Base-by-base conservation (phyloP, 2,113 vertebrate genomes). In the Hippoglossus stenolepis region DNA sequence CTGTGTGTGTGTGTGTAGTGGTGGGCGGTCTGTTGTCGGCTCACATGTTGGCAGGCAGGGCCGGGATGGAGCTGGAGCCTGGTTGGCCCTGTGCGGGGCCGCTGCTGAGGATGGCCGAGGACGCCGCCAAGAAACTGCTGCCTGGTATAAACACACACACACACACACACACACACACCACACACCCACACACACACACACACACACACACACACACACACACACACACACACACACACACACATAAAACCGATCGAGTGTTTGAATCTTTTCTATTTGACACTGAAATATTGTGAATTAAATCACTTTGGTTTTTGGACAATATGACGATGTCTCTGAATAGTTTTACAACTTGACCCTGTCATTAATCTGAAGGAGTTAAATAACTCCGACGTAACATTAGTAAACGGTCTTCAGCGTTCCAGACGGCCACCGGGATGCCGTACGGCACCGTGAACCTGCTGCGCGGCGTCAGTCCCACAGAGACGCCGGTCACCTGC, bases 381-480 rank as follows among this genome's bases (percentile, higher is more conserved):
- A 7, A 43, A 1, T 9, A 11, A 49, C 47, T 40, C 61, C 9
- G 4, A 40, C 10, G 18, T 56, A 3, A 56, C n/a, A 4, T 45
- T 56, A 56, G 0, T 26, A 0, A 2, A 3, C 23, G 56, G 5
- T 4, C 18, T 10, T 0, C 88, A 99, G 98, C 98, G 26, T 99
- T 99, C 89, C 95, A 99, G 92, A 99, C 97, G 0, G 94, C 96
- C 15, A 97, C 96, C 0, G 97, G 98, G 21, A 98, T 99, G 98
- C 98, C 98, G 0, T 99, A 97, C 73, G 98, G 98, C 12, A 99
- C 98, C 0, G 97, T 99, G 82, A 99, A 99, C 90, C 94, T 99
- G 35, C 94, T 97, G 86, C 94, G 84, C 0, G 98, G 98, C 0
- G 97, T 99, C 68, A 97, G 97, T 85, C 96, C 96, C 0, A 94